Percentiles rank a stretch among this genome's conserved stretches.
Conservation (phyloP, 2,888 invertebrate genomes). For the Hirtodrosophila confusa region DNA sequence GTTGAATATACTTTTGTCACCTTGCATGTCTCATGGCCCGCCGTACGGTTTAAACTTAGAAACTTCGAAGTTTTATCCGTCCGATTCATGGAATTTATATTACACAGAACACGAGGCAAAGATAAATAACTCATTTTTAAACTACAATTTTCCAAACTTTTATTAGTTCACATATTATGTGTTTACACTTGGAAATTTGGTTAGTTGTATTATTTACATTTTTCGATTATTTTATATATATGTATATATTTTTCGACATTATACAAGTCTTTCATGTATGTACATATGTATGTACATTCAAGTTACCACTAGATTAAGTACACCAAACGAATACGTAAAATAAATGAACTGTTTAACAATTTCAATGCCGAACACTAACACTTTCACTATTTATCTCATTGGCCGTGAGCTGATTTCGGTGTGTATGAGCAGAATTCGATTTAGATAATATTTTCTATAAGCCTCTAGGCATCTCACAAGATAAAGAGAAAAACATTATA, state of each 20-base stretch:
- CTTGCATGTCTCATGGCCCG: conserved; percentile 42
- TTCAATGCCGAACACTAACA: conserved; percentile 39
- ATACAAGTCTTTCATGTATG: background rate
- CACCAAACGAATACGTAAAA: conserved; percentile 2
- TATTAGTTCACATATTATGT: background rate
- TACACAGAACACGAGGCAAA: conserved; percentile 61
- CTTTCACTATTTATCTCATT: conserved; percentile 65
- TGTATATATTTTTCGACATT: background rate
- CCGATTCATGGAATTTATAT: conserved; percentile 38
- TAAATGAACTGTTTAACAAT: conserved; percentile 28
- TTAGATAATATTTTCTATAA: conserved; percentile 41
- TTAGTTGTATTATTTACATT: too few species aligned
- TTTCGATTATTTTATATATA: too few species aligned
- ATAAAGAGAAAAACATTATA: conserved; percentile 46
- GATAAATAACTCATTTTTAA: conserved; percentile 70
- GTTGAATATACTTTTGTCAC: conserved; percentile 60
- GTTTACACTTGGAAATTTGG: too few species aligned
- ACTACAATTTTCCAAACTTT: background rate
- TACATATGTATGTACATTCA: background rate
- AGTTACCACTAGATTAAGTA: background rate
- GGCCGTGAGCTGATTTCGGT: conserved; percentile 78
- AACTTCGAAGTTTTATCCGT: conserved; percentile 71
- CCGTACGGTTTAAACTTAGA: conserved; percentile 73
- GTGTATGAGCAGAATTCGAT: conserved; percentile 63
- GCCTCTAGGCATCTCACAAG: conserved; percentile 32